Evolutionary conservation across 2,797 vertebrate species (phyloP).

Genomic region (Poecilia velifera): DNA sequence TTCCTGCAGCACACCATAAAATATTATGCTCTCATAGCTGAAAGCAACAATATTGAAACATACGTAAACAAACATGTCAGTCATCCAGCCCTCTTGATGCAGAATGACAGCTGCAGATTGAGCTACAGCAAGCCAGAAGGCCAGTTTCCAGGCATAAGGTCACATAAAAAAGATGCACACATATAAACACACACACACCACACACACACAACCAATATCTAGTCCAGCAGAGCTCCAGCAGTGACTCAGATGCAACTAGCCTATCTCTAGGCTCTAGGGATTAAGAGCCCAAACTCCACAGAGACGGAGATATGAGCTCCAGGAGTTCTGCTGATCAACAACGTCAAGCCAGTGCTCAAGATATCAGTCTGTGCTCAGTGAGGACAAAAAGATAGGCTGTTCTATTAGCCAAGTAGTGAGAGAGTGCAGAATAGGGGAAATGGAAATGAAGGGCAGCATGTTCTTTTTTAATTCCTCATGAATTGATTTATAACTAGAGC

Average conservation of each 20-base stretch:
- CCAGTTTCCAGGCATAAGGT: slow-evolving; percentile 34
- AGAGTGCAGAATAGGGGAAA: slow-evolving; percentile 17
- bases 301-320: slow-evolving; percentile 45
- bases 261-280: slow-evolving; percentile 46
- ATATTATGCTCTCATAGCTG: slow-evolving; percentile 13
- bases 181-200: slow-evolving; percentile 8
- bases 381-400: slow-evolving; percentile 24
- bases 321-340: slow-evolving; percentile 43
- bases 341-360: slow-evolving; percentile 23
- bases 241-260: slow-evolving; percentile 49
- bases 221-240: slow-evolving; percentile 37
- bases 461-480: not conserved
- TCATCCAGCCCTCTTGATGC: slow-evolving; percentile 45
- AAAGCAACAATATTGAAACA: slow-evolving; percentile 14
- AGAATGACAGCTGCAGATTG: slow-evolving; percentile 60
- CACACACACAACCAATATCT: slow-evolving; percentile 9
- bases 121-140: slow-evolving; percentile 53
- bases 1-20: slow-evolving; percentile 8
- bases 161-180: slow-evolving; percentile 24
- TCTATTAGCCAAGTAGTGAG: slow-evolving; percentile 25
- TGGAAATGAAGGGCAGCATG: slow-evolving; percentile 13
- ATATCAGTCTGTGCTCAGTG: slow-evolving; percentile 31
- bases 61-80: slow-evolving; percentile 44
- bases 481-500: not conserved
- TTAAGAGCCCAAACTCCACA: slow-evolving; percentile 44